Evolutionary conservation across 2,888 invertebrate genomes (phyloP), one percentile per base, ranked within the genome.

Genomic region (Megamerina dolium): DNA sequence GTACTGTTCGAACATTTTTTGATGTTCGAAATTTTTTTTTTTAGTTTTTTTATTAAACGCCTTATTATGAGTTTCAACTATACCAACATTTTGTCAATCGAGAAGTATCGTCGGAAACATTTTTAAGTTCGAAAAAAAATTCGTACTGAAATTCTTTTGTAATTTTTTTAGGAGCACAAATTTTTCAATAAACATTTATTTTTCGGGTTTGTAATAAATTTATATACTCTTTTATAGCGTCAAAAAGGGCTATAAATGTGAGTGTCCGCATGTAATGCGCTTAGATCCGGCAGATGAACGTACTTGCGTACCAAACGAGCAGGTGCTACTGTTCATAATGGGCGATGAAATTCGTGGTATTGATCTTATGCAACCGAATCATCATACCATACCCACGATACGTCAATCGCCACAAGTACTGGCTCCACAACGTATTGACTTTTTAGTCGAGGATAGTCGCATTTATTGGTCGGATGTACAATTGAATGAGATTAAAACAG

Each of bases 261-360:
- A 86, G 51, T 91, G 90, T 64, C 90, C 90, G 16, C 90, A 92
- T 73, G 80, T 91, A 39, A 90, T 88, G 86, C 80, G 84, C 31
- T 74, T 92, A 20, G 77, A 77, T 43, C 57, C 61, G 1, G 52
- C 64, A 1, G 83, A 89, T 66, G 74, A 77, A 43, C 83, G 64
- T 20, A 64, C 66, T 33, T 64, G 72, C 66, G 55, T 74, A 77
- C 85, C 80, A 45, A 87, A 89, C 70, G 87, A 88, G 67, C 79
- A 80, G 59, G 85, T 91, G 42, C 70, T 92, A 50, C 74, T 92
- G 52, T 83, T 90, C 60, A 83, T 85, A 3, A 76, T 83, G 60
- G 74, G 77, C 29, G 83, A 81, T 55, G 87, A 87, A 73, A 85
- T 93, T 54, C 79, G 88, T 38, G 92, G 90, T 33, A 84, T 92